phyloP scores from a whole-genome alignment of 1,140 invertebrate genomes.

The Cylas formicarius region DNA sequence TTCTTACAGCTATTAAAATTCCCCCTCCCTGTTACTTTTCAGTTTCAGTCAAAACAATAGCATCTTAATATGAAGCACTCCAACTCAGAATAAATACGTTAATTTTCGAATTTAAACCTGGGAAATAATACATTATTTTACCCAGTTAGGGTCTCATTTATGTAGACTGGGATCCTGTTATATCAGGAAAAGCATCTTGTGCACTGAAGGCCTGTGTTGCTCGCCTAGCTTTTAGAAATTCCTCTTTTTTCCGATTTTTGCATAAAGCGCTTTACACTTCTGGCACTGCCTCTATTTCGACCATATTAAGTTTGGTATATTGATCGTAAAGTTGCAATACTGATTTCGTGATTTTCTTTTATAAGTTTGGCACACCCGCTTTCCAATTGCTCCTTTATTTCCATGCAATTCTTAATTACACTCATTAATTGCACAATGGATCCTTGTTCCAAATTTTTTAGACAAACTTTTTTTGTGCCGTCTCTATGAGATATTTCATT shows the following conservation, averaged over 20 bases:
- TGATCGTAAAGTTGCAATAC: no score
- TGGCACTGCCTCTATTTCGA: not conserved
- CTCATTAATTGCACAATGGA: constrained; percentile 4
- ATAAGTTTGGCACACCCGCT: constrained; percentile 2
- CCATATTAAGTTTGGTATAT: not conserved
- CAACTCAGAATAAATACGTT: constrained; percentile 7
- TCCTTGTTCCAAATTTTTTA: constrained; percentile 5
- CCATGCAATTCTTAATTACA: constrained; percentile 3
- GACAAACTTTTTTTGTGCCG: constrained; percentile 2
- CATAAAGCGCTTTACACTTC: not conserved
- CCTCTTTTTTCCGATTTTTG: not conserved
- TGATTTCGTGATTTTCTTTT: constrained; percentile 2
- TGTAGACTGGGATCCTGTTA: not conserved
- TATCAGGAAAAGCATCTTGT: not conserved
- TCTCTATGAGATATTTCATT: constrained; percentile 7
- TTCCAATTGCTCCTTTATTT: constrained; percentile 4
- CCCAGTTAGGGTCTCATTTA: not conserved
- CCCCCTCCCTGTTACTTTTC: constrained; percentile 2
- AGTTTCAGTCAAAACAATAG: constrained; percentile 2
- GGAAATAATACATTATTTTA: constrained; percentile 1
- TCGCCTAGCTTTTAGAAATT: not conserved
- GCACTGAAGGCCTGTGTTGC: not conserved
- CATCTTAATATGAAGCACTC: constrained; percentile 4
- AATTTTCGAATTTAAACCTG: constrained; percentile 8
- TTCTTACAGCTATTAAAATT: constrained; percentile 7